Conservation (phyloP, 2,113 vertebrate species). For the Orycteropus afer region DNA sequence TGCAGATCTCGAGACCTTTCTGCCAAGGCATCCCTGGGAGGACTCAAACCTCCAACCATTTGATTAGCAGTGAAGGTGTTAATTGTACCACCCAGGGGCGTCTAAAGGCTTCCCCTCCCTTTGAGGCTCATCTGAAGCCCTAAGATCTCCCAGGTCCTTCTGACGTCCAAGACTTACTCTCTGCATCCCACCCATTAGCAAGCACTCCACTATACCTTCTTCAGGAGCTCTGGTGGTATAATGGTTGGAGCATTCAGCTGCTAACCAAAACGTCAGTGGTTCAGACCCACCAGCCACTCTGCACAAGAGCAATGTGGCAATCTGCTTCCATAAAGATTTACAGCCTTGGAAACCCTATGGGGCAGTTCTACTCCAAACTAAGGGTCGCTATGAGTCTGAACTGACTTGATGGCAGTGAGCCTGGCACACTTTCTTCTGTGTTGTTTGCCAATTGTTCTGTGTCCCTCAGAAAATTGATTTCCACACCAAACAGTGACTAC, state of each 20-base stretch:
- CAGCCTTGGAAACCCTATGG: too few relatives aligned
- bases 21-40: background rate
- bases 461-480: background rate
- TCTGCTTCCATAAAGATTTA: too few relatives aligned
- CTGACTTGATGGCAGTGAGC: too few relatives aligned
- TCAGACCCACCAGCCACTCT: too few relatives aligned
- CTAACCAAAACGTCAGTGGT: too few relatives aligned
- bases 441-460: background rate
- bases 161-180: background rate
- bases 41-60: background rate
- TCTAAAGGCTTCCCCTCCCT: background rate
- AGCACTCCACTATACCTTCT: background rate
- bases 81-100: background rate
- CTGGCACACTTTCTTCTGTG: too few relatives aligned
- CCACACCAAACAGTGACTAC: background rate
- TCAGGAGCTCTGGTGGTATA: too few relatives aligned
- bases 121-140: background rate
- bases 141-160: background rate
- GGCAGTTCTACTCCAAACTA: too few relatives aligned
- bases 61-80: background rate
- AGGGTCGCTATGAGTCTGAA: too few relatives aligned
- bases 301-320: too few relatives aligned
- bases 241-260: too few relatives aligned
- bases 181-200: accelerated
- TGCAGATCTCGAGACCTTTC: background rate